Percentiles rank a stretch among this genome's conserved stretches.
Evolutionary conservation across 2,888 invertebrate genomes (phyloP).

Genomic region (Nesidiocoris tenuis): DNA sequence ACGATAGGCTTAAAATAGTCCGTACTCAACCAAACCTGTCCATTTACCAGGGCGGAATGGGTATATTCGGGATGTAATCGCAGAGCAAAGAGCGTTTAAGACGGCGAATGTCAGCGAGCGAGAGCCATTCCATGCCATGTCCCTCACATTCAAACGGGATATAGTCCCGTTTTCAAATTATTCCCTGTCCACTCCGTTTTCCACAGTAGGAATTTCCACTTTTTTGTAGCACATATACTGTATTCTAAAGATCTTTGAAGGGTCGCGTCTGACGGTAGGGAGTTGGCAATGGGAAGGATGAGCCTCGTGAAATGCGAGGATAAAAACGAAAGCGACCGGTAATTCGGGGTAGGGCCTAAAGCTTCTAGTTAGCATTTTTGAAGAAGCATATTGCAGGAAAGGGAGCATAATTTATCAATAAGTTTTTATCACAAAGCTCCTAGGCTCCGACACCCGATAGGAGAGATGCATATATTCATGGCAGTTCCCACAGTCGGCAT

Average conservation of each 20-base stretch:
- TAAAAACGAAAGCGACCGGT: conserved; percentile 25
- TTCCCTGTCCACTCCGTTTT: too few relatives aligned
- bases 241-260: background rate
- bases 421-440: conserved; percentile 47
- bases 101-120: too few relatives aligned
- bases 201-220: background rate
- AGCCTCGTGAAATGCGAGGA: conserved; percentile 25
- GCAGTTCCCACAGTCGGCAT: conserved; percentile 43
- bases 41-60: too few relatives aligned
- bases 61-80: too few relatives aligned
- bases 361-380: conserved; percentile 48
- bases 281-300: background rate
- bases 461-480: conserved; percentile 45
- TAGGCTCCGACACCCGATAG: conserved; percentile 41
- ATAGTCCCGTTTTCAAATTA: too few relatives aligned
- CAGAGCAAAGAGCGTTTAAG: too few relatives aligned
- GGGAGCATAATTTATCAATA: conserved; percentile 49
- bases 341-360: conserved; percentile 36
- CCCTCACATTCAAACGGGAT: too few relatives aligned
- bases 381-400: conserved; percentile 47
- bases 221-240: background rate
- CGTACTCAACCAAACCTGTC: too few relatives aligned
- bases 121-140: too few relatives aligned
- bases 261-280: background rate
- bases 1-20: too few relatives aligned